These are phyloP conservation scores for Mantis religiosa DNA, from an alignment of 2,888 invertebrate genomes.

Conservation along the genomic window DNA sequence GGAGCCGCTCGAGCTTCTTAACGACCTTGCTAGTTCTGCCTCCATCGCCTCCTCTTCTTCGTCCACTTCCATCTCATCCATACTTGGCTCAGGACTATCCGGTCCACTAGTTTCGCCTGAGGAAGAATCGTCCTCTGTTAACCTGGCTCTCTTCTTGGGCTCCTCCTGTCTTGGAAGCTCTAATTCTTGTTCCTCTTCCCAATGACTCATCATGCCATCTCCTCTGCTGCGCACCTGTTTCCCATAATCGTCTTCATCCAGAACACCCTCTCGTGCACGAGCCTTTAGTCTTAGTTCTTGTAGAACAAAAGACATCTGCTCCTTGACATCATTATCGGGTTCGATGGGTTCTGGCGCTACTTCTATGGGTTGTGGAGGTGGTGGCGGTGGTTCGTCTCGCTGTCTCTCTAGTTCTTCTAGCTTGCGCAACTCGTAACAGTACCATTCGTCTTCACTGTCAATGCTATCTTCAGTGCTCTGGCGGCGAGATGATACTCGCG, in stretches of 20 bases:
- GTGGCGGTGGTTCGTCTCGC: constrained; percentile 57
- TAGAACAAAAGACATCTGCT: constrained; percentile 75
- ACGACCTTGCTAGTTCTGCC: constrained; percentile 37
- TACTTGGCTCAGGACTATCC: constrained; percentile 74
- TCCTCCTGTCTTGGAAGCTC: neutral
- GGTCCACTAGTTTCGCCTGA: constrained; percentile 88
- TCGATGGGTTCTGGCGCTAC: constrained; percentile 44
- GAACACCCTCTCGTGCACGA: constrained; percentile 44
- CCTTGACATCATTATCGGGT: constrained; percentile 67
- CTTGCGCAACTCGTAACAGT: constrained; percentile 81
- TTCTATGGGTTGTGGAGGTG: constrained; percentile 40
- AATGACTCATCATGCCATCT: constrained; percentile 10
- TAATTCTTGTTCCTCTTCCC: constrained; percentile 35
- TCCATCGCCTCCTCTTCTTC: constrained; percentile 32
- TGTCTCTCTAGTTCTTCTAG: constrained; percentile 81
- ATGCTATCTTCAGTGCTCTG: constrained; percentile 92
- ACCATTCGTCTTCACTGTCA: constrained; percentile 91
- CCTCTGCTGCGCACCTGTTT: constrained; percentile 22
- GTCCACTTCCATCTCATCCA: constrained; percentile 68
- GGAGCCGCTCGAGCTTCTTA: constrained; percentile 46
- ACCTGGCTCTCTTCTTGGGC: constrained; percentile 11
- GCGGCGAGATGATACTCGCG: constrained; percentile 76
- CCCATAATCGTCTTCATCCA: constrained; percentile 43
- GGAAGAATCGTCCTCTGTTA: constrained; percentile 48
- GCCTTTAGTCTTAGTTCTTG: constrained; percentile 71